phyloP scores from a whole-genome alignment of 2,888 invertebrate genomes.

The Tortricodes alternella region DNA sequence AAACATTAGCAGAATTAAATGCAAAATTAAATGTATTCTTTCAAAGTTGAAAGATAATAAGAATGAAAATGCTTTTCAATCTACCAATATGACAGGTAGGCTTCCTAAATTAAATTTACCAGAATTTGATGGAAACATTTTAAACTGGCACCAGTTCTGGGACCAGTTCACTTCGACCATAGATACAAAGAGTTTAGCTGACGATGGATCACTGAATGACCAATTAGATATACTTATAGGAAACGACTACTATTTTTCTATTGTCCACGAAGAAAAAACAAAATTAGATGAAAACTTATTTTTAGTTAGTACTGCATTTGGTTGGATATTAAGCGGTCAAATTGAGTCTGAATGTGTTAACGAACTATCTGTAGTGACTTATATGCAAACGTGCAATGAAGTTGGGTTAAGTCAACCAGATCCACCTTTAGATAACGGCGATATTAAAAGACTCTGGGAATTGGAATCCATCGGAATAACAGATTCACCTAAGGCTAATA shows the following conservation, averaged over 20 bases:
- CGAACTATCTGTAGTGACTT: conserved; percentile 30
- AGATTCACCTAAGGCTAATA: conserved; percentile 31
- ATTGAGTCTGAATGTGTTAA: background rate
- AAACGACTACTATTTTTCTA: conserved; percentile 36
- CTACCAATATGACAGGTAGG: too few relatives aligned
- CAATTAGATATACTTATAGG: conserved; percentile 33
- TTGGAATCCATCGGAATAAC: conserved; percentile 39
- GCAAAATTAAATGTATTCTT: too few relatives aligned
- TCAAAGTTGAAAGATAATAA: too few relatives aligned
- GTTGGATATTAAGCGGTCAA: conserved; percentile 34
- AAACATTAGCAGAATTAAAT: too few relatives aligned
- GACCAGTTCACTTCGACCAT: too few relatives aligned
- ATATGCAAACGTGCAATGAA: too few relatives aligned
- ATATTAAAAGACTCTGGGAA: conserved; percentile 34
- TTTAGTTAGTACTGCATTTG: conserved; percentile 34
- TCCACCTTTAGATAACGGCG: too few relatives aligned
- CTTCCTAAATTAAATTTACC: too few relatives aligned
- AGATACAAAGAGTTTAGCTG: conserved; percentile 14
- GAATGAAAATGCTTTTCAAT: too few relatives aligned
- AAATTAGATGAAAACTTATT: conserved; percentile 29
- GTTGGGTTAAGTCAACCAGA: too few relatives aligned
- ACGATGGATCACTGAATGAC: conserved; percentile 30
- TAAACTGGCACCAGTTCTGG: too few relatives aligned
- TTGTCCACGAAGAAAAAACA: conserved; percentile 31
- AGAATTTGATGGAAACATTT: too few relatives aligned